A percentile compares a stretch with the other conserved stretches of the same genome.
phyloP scores from a whole-genome alignment of 2,888 invertebrate genomes.

The Caenorhabditis sp. region DNA sequence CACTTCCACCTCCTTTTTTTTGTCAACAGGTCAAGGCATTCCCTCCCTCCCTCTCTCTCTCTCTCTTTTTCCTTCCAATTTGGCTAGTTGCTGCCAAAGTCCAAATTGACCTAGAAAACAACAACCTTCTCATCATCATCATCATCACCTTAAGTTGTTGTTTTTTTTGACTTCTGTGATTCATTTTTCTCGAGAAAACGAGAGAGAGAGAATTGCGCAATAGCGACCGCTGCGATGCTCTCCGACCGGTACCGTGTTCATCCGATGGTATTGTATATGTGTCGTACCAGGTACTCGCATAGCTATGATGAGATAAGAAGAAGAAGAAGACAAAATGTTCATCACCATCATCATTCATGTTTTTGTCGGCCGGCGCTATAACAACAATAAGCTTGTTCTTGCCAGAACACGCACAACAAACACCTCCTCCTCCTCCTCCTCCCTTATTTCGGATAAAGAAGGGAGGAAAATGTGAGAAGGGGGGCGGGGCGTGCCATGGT shows the following conservation, averaged over 20 bases:
- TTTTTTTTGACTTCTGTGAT: not conserved
- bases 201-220: not conserved
- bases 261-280: not conserved
- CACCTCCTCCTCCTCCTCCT: slow-evolving; percentile 5
- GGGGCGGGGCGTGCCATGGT: slow-evolving; percentile 27
- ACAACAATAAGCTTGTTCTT: slow-evolving; percentile 7
- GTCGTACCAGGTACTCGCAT: slow-evolving; percentile 35
- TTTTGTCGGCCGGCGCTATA: slow-evolving; percentile 1
- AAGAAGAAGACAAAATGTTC: not conserved
- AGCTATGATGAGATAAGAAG: slow-evolving; percentile 10
- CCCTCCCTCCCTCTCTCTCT: too few relatives aligned
- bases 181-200: not conserved
- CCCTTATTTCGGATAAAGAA: slow-evolving; percentile 22
- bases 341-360: not conserved
- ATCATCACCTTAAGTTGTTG: not conserved
- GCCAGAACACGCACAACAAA: not conserved
- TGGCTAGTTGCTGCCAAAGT: slow-evolving; percentile 1
- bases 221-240: not conserved
- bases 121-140: not conserved
- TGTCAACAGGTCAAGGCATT: not conserved
- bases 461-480: slow-evolving; percentile 24
- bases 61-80: too few relatives aligned
- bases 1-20: not conserved
- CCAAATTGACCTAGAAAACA: not conserved
- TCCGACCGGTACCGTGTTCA: not conserved